Evolutionary conservation across 2,113 vertebrate species (phyloP).

Genomic region (Globicephala melas): DNA sequence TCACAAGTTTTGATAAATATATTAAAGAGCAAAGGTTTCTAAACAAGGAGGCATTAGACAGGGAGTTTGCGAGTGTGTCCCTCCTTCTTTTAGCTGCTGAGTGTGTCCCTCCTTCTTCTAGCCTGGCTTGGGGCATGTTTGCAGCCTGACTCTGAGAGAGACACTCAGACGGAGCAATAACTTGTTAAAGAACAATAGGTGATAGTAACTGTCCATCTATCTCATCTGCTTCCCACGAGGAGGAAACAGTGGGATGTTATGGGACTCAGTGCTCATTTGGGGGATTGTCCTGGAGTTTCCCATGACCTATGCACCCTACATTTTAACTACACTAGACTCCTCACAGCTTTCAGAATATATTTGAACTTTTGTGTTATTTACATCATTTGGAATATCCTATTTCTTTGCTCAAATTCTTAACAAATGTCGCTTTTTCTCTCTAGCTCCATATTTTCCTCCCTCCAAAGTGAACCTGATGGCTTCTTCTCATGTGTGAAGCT

Average conservation of each 20-base stretch:
- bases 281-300: background rate
- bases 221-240: background rate
- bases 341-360: background rate
- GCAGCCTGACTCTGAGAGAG: background rate
- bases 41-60: background rate
- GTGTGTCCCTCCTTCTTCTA: background rate
- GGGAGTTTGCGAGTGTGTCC: background rate
- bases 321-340: background rate
- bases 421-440: background rate
- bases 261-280: background rate
- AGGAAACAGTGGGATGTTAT: background rate
- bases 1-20: background rate
- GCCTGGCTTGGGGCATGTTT: background rate
- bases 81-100: background rate
- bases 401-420: conserved; percentile 9
- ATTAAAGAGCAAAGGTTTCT: background rate
- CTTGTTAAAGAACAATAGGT: background rate
- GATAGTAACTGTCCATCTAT: background rate
- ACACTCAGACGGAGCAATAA: background rate
- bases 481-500: background rate
- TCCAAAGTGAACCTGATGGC: background rate
- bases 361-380: background rate
- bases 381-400: background rate
- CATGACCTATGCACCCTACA: background rate
- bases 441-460: background rate